Percentiles rank a stretch among this genome's conserved stretches.
These are phyloP conservation scores for Bathynomus jamesi DNA, from an alignment of 1,140 invertebrate species.

Conservation along the genomic window DNA sequence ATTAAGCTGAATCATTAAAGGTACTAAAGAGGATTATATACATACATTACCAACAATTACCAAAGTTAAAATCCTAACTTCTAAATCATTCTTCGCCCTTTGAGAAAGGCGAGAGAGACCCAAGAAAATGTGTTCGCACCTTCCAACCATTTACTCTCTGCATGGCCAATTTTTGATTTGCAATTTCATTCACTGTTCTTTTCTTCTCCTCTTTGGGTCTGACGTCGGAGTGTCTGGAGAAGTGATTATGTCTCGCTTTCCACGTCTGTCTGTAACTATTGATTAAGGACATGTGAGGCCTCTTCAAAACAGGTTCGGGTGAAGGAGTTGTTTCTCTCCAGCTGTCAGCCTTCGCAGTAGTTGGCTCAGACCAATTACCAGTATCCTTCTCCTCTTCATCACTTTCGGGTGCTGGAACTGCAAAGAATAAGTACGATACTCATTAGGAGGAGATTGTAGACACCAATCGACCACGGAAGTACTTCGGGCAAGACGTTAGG, in stretches of 20 bases:
- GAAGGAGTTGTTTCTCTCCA: neutral
- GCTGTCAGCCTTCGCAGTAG: neutral
- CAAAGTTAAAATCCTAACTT: too few relatives aligned
- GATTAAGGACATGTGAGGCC: constrained; percentile 46
- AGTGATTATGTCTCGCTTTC: constrained; percentile 66
- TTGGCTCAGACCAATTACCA: neutral
- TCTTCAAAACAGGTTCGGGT: constrained; percentile 31
- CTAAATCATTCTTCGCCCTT: too few relatives aligned
- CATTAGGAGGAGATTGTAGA: too few relatives aligned
- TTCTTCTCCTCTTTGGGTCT: constrained; percentile 73
- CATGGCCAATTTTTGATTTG: constrained; percentile 75
- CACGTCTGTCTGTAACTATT: constrained; percentile 50
- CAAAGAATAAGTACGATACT: neutral
- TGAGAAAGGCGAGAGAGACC: too few relatives aligned
- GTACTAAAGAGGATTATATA: too few relatives aligned
- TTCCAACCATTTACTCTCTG: constrained; percentile 94
- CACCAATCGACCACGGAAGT: too few relatives aligned
- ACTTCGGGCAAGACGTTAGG: too few relatives aligned
- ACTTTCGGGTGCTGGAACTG: neutral
- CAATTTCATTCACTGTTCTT: constrained; percentile 75
- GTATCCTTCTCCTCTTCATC: neutral
- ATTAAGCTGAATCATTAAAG: too few relatives aligned
- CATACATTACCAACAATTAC: too few relatives aligned
- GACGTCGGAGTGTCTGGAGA: constrained; percentile 76
- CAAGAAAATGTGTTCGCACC: too few relatives aligned